Evolutionary conservation across 2,797 vertebrate species (phyloP), one percentile per base, ranked within the genome.

Genomic region (Scolopax bukidnonensis): DNA sequence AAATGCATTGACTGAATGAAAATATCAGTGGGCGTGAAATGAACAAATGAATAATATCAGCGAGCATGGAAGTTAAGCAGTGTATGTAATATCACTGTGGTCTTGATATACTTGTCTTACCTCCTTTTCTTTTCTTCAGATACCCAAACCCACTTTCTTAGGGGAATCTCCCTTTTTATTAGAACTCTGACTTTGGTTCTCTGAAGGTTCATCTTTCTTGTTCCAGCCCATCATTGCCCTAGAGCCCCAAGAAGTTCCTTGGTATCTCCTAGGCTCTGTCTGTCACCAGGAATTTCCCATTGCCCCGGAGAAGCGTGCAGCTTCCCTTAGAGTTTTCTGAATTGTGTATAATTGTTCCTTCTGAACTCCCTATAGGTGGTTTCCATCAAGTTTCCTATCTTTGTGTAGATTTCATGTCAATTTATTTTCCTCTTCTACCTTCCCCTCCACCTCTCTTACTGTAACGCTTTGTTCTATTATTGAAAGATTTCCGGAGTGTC

Each of bases 381-480:
- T 96, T 91, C 80, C 68, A 74, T 80, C 48, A 50, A n/a, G 59
- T 28, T 80, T 85, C 57, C 40, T 80, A 30, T 87, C 69, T 94
- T 81, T 21, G 53, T 33, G 14, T 88, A 68, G 53, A 70, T 53
- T 94, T 95, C 73, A 86, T 86, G 54, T 78, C 47, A 78, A 74
- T 69, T 94, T 84, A 67, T 92, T 94, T 91, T 88, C 27, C 27
- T 93, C 12, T 40, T 86, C 59, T 79, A 30, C 79, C 43, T 87
- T 89, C 89, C 28, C 23, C 23, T 59, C 43, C 65, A 51, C 50
- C 21, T 90, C 17, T 81, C 9, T 84, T 75, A 18, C 77, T 76
- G 41, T 77, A 51, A 65, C 17, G 3, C 92, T 96, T 94, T 93
- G 86, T 94, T 95, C 90, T 85, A 80, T 93, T 93, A 93, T 79